Evolutionary conservation across 2,113 vertebrate genomes (phyloP), one percentile per base, ranked within the genome.

Genomic region (Cynocephalus volans): DNA sequence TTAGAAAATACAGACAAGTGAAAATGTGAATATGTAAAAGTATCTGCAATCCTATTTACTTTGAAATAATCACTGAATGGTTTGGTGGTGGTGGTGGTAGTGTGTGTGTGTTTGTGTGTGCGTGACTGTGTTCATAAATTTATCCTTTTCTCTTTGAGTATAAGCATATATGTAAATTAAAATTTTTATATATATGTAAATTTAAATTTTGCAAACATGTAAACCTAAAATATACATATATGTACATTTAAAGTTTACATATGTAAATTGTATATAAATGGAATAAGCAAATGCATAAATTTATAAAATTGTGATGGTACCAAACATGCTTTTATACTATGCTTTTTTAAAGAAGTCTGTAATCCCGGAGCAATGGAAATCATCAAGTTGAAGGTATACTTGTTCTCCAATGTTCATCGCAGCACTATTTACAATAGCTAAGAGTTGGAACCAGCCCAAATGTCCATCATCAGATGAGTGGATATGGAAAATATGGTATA

Each of bases 21-120:
- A 93, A 94, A 21, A 52, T 41, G n/a, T 87, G 48, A 80, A 15
- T 67, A 93, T 58, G 70, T 93, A 58, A 56, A 96, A 69, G 15
- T 60, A 56, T 54, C 54, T 87, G 18, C 28, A 93, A 41, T 86
- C 7, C 33, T 77, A 45, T 10, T 82, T 79, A 80, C 33, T 84
- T 50, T 65, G 72, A 67, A 88, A 88, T 52, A 80, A 26, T 54
- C 11, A 26, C 8, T 70, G 7, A 70, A 60, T 45, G n/a, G 8
- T 52, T 76, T 73, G 23, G 77, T 72, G 19, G n/a, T 54, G 4
- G 3, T 41, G 8, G 8, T 60, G 15, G 9, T 24, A 5, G 24
- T 67, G 0, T 50, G 50, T 54, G 26, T 33, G 12, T 64, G 1
- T 56, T 45, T 54, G 3, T 18, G 2, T 33, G 11, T 24, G 54